Evolutionary conservation across 2,888 invertebrate species (phyloP).

Genomic region (Zonitis immaculata): DNA sequence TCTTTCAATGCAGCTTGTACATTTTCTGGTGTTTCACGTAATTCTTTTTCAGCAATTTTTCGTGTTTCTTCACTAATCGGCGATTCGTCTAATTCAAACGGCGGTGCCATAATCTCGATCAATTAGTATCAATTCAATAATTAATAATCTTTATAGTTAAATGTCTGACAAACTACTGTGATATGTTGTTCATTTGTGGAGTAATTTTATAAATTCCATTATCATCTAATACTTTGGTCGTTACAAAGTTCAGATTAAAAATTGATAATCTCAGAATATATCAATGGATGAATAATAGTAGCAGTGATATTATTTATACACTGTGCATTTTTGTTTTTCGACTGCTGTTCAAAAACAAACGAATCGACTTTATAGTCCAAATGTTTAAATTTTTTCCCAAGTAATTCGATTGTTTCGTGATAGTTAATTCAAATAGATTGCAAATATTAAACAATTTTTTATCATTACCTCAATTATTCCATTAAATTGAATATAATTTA

Average conservation of each 20-base stretch:
- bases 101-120: constrained; percentile 39
- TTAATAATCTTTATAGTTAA: neutral
- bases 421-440: neutral
- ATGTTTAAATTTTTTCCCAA: neutral
- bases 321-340: neutral
- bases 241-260: constrained; percentile 21
- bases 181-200: neutral
- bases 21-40: constrained; percentile 68
- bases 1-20: constrained; percentile 58
- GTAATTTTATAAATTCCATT: constrained; percentile 16
- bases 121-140: neutral
- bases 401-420: neutral
- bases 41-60: constrained; percentile 59
- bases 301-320: neutral
- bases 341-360: neutral
- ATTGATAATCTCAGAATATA: constrained; percentile 16
- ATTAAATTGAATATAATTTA: neutral
- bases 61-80: constrained; percentile 57
- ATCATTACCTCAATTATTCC: neutral
- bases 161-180: constrained; percentile 7
- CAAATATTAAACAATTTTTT: neutral
- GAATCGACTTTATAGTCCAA: neutral
- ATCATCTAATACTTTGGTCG: constrained; percentile 15
- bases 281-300: neutral
- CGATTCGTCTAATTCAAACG: constrained; percentile 57